Evolutionary conservation across 2,888 invertebrate genomes (phyloP).

Genomic region (Antheraea assamensis): DNA sequence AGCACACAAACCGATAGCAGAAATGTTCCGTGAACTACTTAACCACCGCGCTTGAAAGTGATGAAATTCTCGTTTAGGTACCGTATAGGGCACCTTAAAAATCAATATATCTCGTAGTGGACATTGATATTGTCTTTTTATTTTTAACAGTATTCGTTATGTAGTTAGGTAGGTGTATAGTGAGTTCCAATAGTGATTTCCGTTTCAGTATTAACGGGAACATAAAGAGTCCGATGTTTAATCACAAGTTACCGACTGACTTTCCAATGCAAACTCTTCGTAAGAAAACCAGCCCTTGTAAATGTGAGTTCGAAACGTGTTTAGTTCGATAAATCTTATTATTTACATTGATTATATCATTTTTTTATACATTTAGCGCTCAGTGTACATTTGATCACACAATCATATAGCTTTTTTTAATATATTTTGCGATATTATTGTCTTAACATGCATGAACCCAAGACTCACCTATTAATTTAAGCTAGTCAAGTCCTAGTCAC

Average conservation of each 20-base stretch:
- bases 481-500: conserved; percentile 54
- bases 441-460: conserved; percentile 71
- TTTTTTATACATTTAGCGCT: conserved; percentile 69
- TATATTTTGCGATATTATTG: conserved; percentile 70
- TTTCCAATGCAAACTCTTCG: conserved; percentile 94
- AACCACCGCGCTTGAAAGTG: conserved; percentile 24
- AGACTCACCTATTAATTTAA: conserved; percentile 55
- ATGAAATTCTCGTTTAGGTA: conserved; percentile 35
- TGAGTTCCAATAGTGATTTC: conserved; percentile 67
- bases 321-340: conserved; percentile 47
- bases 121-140: conserved; percentile 56
- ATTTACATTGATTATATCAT: conserved; percentile 45
- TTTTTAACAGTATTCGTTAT: conserved; percentile 44
- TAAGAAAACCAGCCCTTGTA: conserved; percentile 96
- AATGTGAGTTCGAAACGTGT: conserved; percentile 88
- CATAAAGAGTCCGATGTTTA: conserved; percentile 75
- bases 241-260: conserved; percentile 82
- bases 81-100: conserved; percentile 56
- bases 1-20: neutral
- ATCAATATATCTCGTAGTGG: conserved; percentile 68
- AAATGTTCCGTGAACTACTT: conserved; percentile 1
- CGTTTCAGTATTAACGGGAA: conserved; percentile 68
- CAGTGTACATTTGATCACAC: conserved; percentile 59
- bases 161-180: conserved; percentile 46
- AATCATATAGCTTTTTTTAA: conserved; percentile 67